Percentiles rank a stretch among this genome's conserved stretches.
Conservation (phyloP, 2,113 vertebrate species). For the Bucco capensis region DNA sequence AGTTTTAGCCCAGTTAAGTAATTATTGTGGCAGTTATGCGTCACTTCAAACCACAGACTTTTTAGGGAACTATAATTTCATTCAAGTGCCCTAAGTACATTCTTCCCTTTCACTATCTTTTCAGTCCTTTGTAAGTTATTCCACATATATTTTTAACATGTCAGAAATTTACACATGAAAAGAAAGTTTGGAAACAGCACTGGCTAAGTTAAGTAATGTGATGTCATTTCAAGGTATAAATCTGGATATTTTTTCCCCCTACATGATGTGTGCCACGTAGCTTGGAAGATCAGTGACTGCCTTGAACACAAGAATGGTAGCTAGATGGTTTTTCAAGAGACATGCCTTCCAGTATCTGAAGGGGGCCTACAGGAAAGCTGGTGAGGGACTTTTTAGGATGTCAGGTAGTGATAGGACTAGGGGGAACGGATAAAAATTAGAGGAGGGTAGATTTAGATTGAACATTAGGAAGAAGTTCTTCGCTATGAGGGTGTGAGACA, state of each 20-base stretch:
- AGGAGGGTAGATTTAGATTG: too few relatives aligned
- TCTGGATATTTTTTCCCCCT: neutral
- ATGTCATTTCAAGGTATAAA: constrained; percentile 31
- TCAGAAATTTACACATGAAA: neutral
- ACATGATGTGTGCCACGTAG: constrained; percentile 15
- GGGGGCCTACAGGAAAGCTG: too few relatives aligned
- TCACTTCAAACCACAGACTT: constrained; percentile 6
- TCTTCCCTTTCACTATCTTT: neutral
- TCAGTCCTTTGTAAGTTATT: neutral
- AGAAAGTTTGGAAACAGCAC: constrained; percentile 13
- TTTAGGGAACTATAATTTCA: neutral
- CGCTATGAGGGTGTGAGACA: too few relatives aligned
- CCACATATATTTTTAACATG: neutral
- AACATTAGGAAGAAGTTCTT: too few relatives aligned
- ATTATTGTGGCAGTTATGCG: neutral
- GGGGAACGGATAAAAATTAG: too few relatives aligned
- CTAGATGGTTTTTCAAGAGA: constrained; percentile 1
- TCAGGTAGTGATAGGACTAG: too few relatives aligned
- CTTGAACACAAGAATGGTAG: neutral
- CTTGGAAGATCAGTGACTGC: neutral
- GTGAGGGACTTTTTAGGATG: too few relatives aligned
- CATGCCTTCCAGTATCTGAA: too few relatives aligned
- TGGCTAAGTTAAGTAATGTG: constrained; percentile 27
- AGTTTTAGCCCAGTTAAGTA: neutral
- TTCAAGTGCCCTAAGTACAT: neutral